phyloP scores from a whole-genome alignment of 2,888 invertebrate genomes.

The Zhuqinia jingwanae region DNA sequence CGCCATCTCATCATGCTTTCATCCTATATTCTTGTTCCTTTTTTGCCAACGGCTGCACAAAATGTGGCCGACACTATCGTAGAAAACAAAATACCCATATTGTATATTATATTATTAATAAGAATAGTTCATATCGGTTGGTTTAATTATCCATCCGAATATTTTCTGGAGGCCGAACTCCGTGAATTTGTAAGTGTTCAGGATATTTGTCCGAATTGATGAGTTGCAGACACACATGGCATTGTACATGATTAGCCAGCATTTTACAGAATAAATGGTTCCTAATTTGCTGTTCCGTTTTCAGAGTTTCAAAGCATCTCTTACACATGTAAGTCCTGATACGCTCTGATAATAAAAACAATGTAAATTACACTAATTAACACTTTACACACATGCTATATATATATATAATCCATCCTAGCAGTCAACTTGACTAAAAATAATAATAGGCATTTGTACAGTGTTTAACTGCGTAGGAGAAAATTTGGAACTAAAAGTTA shows the following conservation, averaged over 20 bases:
- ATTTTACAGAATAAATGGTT: slow-evolving; percentile 73
- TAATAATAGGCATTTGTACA: too few species aligned
- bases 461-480: too few species aligned
- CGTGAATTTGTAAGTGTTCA: slow-evolving; percentile 68
- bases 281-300: slow-evolving; percentile 72
- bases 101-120: too few species aligned
- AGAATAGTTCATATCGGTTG: too few species aligned
- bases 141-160: slow-evolving; percentile 14
- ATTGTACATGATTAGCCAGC: slow-evolving; percentile 69
- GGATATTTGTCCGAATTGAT: slow-evolving; percentile 63
- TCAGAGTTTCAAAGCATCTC: slow-evolving; percentile 71
- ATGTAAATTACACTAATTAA: neutral
- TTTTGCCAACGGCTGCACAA: too few species aligned
- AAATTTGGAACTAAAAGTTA: too few species aligned
- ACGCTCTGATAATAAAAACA: slow-evolving; percentile 66
- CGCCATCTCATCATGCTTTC: too few species aligned
- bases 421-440: too few species aligned
- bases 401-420: too few species aligned
- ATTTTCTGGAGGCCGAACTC: slow-evolving; percentile 59
- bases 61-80: too few species aligned
- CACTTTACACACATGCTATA: neutral
- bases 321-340: slow-evolving; percentile 74
- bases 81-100: too few species aligned
- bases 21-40: too few species aligned
- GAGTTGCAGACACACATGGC: slow-evolving; percentile 68